Evolutionary conservation across 2,888 invertebrate species (phyloP), one percentile per base, ranked within the genome.

Genomic region (Netelia virgata): DNA sequence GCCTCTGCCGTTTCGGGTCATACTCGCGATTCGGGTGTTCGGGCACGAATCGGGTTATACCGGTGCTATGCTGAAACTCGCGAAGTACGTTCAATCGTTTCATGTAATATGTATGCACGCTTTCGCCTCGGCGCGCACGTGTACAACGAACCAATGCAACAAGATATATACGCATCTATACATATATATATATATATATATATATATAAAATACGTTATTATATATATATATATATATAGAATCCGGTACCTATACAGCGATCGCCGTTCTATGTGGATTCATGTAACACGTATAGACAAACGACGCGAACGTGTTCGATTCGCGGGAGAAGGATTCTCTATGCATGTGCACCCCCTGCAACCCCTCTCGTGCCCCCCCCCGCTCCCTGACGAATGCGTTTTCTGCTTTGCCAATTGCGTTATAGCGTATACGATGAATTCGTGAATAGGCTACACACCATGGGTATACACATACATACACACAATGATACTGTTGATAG

Each of bases 231-330:
- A 61, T 73, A 47, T 61, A 55, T 43, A 66, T 72, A 72, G 14
- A 20, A 41, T 41, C 55, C 64, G 16, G 63, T 10, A 43, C 23
- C 55, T 61, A 36, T 55, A 47, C 59, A 69, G 1, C 28, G 41
- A 64, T 69, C 63, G 69, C 69, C 63, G 57, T 72, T 76, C 82
- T 72, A 82, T 66, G 82, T 59, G 63, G 72, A 76, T 76, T 82
- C 82, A 23, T 72, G 76, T 76, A 76, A 72, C 75, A 59, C 72
- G 82, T 69, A 74, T 69, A 82, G 82, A 82, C 82, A 76, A 82
- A 82, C 76, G 82, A 82, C 66, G 66, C 28, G 76, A 66, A 82
- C 82, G 76, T 76, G 82, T 82, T 82, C 76, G 82, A 82, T 76
- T 57, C 57, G 76, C 20, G 43, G 55, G 63, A n/a, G 20, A 50